Evolutionary conservation across 1,140 invertebrate species (phyloP), one percentile per base, ranked within the genome.

Genomic region (Drosophila funebris): DNA sequence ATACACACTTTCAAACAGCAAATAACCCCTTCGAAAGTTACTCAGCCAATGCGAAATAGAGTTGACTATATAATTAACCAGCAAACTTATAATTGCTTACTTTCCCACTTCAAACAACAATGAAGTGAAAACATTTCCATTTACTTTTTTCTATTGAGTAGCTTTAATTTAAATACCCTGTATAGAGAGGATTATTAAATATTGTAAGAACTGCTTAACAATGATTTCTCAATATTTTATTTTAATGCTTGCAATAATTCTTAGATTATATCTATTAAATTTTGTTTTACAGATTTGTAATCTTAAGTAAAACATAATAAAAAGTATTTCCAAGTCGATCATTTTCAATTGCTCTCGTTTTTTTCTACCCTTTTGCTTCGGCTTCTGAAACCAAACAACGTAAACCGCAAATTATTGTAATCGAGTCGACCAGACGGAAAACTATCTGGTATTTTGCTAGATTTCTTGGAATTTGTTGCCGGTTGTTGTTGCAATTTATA

Each of bases 381-480:
- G 2, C 7, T 9, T 41, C 46, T 39, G 46, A 63, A 66, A 66
- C 39, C 39, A 56, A 54, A 66, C 62, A 66, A 66, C 24, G 43
- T 8, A 52, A 63, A 60, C 57, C 57, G 54, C 70, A 78, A 78
- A 73, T 63, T 39, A 43, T 70, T 64, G 76, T 44, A 70, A 73
- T 73, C 39, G 33, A 73, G 33, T 31, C 4, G 13, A 9, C 11
- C 31, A 27, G 22, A 37, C 22, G 16, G 24, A 43, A 53, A 77
- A 66, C 54, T 57, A 37, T 22, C 53, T 43, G 67, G 50, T 78
- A 68, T 58, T 78, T 46, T 37, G 2, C 8, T 48, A 13, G 20
- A 41, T 77, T 54, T 60, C 58, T 52, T 33, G 41, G 37, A 70
- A 76, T 57, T 72, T n/a, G 4, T 8, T 33, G 6, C 14, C 56